A percentile compares a stretch with the other conserved stretches of the same genome.
Evolutionary conservation across 2,797 vertebrate species (phyloP).

Genomic region (Xiphorhynchus erythropygius): DNA sequence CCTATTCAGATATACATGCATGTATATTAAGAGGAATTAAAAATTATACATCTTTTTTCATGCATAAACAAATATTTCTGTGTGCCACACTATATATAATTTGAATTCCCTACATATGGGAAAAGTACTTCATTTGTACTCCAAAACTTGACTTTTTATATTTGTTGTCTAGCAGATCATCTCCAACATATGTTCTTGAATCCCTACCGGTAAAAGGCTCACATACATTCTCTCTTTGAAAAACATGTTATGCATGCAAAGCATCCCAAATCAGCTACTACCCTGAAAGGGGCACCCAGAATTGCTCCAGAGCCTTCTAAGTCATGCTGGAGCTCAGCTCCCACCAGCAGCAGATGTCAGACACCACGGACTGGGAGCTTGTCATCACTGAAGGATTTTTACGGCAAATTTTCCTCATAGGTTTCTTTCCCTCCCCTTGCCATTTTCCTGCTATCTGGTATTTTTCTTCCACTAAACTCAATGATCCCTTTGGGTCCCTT

Average conservation of each 20-base stretch:
- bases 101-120: neutral
- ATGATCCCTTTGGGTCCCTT: neutral
- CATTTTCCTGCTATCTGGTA: neutral
- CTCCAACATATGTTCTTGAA: neutral
- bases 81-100: neutral
- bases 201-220: neutral
- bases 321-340: neutral
- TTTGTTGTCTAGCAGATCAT: neutral
- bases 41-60: neutral
- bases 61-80: neutral
- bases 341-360: neutral
- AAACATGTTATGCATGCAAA: neutral
- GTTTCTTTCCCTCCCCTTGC: neutral
- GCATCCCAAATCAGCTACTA: neutral
- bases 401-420: neutral
- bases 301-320: neutral
- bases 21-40: neutral
- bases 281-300: neutral
- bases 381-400: neutral
- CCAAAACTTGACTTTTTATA: neutral
- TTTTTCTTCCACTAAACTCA: neutral
- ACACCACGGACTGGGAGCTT: neutral
- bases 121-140: neutral
- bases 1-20: neutral
- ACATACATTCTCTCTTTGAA: neutral